Evolutionary conservation across 2,113 vertebrate genomes (phyloP), one percentile per base, ranked within the genome.

Genomic region (Tragelaphus strepsiceros): DNA sequence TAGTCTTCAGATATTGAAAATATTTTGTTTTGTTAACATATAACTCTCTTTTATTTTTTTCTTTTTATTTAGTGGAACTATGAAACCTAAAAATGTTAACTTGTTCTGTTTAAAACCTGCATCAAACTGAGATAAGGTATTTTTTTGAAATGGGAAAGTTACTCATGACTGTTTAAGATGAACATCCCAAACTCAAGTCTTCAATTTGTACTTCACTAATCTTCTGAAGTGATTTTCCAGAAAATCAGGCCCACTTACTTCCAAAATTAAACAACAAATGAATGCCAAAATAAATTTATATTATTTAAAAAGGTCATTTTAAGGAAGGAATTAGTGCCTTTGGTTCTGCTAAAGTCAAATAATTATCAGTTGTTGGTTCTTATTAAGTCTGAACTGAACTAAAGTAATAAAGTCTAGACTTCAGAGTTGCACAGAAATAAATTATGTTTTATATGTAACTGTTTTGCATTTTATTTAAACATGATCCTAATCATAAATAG

Each of bases 211-310:
- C 15, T 81, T 92, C 84, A 88, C 39, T 71, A n/a, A 80, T 78
- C 24, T 46, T 88, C 91, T 61, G 30, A 46, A 93, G 5, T 93
- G 56, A 77, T 49, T 93, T 87, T 19, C 54, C 43, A 92, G 35
- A 86, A 97, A 92, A 78, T 67, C 46, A 94, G 71, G 5, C 11
- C 62, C 15, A 85, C 61, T 53, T 97, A 94, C 39, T 84, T 94
- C 93, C 7, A 88, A 96, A 96, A 64, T 54, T 86, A 88, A 97
- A 64, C 11, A 71, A 0, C 10, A 93, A 43, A 93, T 94, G 94
- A 43, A 96, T 96, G 94, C 16, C 3, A 86, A 90, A 93, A 84
- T 53, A 92, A 85, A 92, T 92, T 56, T 32, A 54, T 17, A 93
- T 94, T 91, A 84, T 92, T 96, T 91, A 58, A 88, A 93, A 93